Conservation (phyloP, 23 tunicate species). For the Styela clava region DNA sequence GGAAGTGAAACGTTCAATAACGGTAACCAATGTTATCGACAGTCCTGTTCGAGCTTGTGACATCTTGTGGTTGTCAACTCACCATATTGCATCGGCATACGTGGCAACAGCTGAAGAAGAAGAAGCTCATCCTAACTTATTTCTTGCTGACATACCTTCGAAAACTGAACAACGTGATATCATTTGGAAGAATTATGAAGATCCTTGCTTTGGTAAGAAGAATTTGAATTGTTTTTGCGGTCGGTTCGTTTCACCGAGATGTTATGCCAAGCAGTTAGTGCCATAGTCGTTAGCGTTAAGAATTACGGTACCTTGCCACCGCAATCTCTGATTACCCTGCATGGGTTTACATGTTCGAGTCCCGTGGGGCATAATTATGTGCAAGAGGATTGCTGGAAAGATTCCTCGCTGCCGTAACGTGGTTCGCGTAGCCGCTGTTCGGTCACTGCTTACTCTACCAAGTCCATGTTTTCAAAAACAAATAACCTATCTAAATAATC, state of each 20-base stretch:
- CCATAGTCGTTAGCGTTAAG: no score
- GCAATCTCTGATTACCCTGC: not conserved
- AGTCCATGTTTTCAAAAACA: no score
- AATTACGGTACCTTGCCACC: not conserved
- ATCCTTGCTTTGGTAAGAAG: conserved; percentile 72
- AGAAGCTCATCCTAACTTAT: conserved; percentile 49
- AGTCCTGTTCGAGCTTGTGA: conserved; percentile 52
- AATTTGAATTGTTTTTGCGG: not conserved
- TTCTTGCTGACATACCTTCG: conserved; percentile 50
- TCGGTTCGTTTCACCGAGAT: not conserved
- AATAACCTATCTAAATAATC: no score
- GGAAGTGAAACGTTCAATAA: conserved; percentile 66
- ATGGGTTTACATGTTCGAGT: no score
- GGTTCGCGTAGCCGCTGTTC: no score
- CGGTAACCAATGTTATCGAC: conserved; percentile 56
- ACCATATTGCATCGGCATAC: conserved; percentile 68
- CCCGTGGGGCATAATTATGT: no score
- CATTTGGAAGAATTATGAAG: conserved; percentile 63
- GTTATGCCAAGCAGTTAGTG: no score
- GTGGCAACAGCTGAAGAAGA: conserved; percentile 26
- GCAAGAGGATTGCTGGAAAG: no score
- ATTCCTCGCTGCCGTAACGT: no score
- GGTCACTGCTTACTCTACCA: no score
- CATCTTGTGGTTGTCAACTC: conserved; percentile 72
- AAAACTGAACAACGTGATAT: conserved; percentile 46